Conservation (phyloP, 2,888 invertebrate species). For the Dynastes tityus region DNA sequence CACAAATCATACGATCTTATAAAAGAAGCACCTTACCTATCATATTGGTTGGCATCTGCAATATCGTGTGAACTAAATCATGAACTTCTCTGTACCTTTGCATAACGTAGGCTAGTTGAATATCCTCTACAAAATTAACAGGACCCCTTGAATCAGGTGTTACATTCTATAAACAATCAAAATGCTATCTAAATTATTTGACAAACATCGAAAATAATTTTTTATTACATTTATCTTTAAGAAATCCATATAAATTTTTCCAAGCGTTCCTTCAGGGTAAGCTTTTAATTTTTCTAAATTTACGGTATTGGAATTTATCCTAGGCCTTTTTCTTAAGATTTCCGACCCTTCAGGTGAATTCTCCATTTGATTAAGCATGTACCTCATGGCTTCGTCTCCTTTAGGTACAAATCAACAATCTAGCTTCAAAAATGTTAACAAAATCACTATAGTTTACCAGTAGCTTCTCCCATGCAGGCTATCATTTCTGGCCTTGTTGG, state of each 20-base stretch:
- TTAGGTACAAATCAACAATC: background rate
- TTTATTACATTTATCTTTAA: constrained; percentile 79
- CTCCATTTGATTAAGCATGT: constrained; percentile 85
- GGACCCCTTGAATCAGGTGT: constrained; percentile 92
- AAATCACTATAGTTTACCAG: constrained; percentile 72
- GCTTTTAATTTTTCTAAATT: constrained; percentile 80
- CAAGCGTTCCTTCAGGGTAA: constrained; percentile 87
- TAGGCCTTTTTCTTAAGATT: constrained; percentile 85
- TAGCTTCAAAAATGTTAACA: background rate
- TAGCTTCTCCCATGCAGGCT: constrained; percentile 94
- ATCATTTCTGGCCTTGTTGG: constrained; percentile 94
- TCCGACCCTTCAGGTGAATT: constrained; percentile 83
- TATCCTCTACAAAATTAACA: constrained; percentile 93
- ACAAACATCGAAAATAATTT: too few relatives aligned
- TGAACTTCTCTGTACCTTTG: constrained; percentile 98
- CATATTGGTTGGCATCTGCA: constrained; percentile 96
- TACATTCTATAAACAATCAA: constrained; percentile 76
- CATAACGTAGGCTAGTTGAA: constrained; percentile 95
- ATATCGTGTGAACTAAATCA: constrained; percentile 92
- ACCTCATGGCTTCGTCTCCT: constrained; percentile 77
- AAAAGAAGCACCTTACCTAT: constrained; percentile 72
- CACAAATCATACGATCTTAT: background rate
- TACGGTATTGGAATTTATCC: constrained; percentile 89
- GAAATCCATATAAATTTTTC: constrained; percentile 89
- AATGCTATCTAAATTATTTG: too few relatives aligned